Conservation (phyloP, 2,797 vertebrate genomes). For the Sebastolobus altivelis region DNA sequence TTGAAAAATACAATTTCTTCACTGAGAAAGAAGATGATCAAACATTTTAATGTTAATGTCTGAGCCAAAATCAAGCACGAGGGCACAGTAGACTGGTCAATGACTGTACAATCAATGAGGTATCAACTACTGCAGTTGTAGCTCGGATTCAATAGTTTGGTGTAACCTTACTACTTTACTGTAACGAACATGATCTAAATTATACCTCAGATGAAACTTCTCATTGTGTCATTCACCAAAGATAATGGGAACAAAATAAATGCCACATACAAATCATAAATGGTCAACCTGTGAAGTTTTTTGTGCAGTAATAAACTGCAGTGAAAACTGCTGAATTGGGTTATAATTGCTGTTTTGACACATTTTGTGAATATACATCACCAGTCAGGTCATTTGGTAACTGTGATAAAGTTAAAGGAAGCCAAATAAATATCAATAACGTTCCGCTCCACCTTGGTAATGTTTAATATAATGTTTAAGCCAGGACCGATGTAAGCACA, state of each 20-base stretch:
- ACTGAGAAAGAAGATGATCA: constrained; percentile 21
- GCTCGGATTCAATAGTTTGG: not conserved
- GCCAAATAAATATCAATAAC: not conserved
- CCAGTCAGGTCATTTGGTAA: not conserved
- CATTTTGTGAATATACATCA: not conserved
- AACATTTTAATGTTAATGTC: not conserved
- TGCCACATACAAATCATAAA: constrained; percentile 8
- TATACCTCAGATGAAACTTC: not conserved
- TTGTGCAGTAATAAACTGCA: constrained; percentile 13
- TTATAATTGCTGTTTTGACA: not conserved
- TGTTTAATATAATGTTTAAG: no score
- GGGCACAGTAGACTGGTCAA: not conserved
- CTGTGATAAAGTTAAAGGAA: not conserved
- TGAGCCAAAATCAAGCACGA: not conserved
- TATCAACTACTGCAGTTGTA: not conserved
- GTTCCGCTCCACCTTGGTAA: no score
- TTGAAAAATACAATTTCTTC: constrained; percentile 9
- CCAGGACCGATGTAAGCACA: no score
- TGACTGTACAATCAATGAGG: not conserved
- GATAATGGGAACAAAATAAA: constrained; percentile 20
- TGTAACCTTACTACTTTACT: not conserved
- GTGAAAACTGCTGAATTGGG: not conserved
- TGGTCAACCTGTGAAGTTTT: not conserved
- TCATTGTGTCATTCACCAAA: constrained; percentile 11
- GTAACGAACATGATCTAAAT: not conserved